phyloP scores from a whole-genome alignment of 1,140 invertebrate species.

The Dolichoris vasculosae region DNA sequence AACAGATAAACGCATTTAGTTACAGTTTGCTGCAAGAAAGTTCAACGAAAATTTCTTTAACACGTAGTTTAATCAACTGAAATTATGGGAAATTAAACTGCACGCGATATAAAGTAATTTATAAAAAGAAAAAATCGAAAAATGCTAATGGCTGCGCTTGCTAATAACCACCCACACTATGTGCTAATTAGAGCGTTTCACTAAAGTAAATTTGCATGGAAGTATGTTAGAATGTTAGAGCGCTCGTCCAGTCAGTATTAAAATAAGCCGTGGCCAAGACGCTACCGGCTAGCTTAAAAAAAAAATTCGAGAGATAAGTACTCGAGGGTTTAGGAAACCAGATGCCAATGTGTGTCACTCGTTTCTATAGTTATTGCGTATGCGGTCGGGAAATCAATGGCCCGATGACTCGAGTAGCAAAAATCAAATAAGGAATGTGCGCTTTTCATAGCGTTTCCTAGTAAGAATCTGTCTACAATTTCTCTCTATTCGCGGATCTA shows the following conservation, averaged over 20 bases:
- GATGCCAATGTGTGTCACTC: neutral
- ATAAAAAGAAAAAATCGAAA: neutral
- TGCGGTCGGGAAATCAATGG: conserved; percentile 27
- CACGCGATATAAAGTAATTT: neutral
- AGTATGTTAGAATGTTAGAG: neutral
- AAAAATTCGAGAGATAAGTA: neutral
- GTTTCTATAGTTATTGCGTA: conserved; percentile 1
- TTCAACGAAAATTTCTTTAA: neutral
- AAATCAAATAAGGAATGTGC: no score
- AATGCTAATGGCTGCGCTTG: neutral
- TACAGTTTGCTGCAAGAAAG: neutral
- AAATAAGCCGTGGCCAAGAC: neutral
- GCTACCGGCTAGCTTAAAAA: neutral
- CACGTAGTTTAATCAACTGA: neutral
- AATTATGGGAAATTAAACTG: conserved; percentile 7
- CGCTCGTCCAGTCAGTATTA: neutral
- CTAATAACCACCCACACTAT: neutral
- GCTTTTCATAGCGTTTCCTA: no score
- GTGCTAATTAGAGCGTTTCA: neutral
- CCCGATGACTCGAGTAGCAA: conserved; percentile 15
- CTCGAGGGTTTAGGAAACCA: neutral
- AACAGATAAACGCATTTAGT: no score
- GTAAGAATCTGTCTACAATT: no score
- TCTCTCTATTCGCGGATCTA: no score
- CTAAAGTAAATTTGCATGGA: neutral